Conservation (phyloP, 2,888 invertebrate species). For the Drosophila mayaguana region DNA sequence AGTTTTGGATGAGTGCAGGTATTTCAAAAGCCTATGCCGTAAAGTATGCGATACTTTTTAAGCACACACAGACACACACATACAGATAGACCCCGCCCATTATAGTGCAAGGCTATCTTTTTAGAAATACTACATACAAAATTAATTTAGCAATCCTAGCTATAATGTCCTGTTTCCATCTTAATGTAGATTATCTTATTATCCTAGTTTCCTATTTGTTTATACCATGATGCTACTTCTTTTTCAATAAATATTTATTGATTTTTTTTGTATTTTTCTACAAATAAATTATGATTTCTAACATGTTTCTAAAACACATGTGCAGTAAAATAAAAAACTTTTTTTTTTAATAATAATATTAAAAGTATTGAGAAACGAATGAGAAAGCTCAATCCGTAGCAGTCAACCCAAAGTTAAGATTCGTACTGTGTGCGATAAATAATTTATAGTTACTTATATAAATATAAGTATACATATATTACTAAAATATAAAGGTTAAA, state of each 20-base stretch:
- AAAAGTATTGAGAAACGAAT: slow-evolving; percentile 15
- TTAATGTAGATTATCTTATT: slow-evolving; percentile 24
- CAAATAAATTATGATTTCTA: slow-evolving; percentile 41
- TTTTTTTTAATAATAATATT: slow-evolving; percentile 11
- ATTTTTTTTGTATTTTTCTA: slow-evolving; percentile 37
- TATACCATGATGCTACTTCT: slow-evolving; percentile 40
- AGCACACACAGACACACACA: slow-evolving; percentile 11
- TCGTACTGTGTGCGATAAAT: slow-evolving; percentile 52
- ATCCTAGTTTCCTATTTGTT: slow-evolving; percentile 44
- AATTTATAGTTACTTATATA: slow-evolving; percentile 63
- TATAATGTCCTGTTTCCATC: slow-evolving; percentile 18
- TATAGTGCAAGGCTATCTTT: slow-evolving; percentile 38
- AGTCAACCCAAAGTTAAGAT: slow-evolving; percentile 48
- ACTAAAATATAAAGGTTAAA: slow-evolving; percentile 36
- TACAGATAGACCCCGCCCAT: slow-evolving; percentile 11
- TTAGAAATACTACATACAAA: slow-evolving; percentile 21
- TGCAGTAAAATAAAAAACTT: slow-evolving; percentile 8
- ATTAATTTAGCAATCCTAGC: slow-evolving; percentile 10
- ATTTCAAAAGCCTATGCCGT: slow-evolving; percentile 3
- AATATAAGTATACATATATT: slow-evolving; percentile 31
- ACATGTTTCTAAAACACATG: background rate
- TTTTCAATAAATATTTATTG: slow-evolving; percentile 61
- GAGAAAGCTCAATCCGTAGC: slow-evolving; percentile 32
- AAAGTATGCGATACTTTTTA: slow-evolving; percentile 44
- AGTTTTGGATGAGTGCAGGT: slow-evolving; percentile 22